Percentiles rank a stretch among this genome's conserved stretches.
phyloP scores from a whole-genome alignment of 2,113 vertebrate genomes.

The Eretmochelys imbricata region DNA sequence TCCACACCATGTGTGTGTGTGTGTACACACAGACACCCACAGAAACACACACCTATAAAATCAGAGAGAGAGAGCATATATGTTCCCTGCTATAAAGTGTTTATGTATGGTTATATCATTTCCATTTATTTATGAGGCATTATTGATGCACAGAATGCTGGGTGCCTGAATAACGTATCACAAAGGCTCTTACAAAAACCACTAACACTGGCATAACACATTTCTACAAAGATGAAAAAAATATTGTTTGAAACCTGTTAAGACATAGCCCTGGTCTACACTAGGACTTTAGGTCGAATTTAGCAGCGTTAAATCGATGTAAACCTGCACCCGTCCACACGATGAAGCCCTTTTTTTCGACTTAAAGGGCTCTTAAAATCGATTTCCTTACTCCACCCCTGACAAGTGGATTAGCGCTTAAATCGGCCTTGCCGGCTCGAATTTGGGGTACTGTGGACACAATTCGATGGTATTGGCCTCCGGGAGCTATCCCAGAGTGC shows the following conservation, averaged over 20 bases:
- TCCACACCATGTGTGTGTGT: neutral
- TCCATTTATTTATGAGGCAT: slow-evolving; percentile 62
- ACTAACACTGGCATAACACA: neutral
- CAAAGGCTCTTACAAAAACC: slow-evolving; percentile 42
- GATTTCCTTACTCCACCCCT: too few relatives aligned
- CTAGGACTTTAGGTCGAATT: too few relatives aligned
- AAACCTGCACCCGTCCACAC: too few relatives aligned
- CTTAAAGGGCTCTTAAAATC: too few relatives aligned
- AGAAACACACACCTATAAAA: neutral
- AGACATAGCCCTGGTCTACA: neutral
- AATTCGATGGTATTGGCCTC: too few relatives aligned
- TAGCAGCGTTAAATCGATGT: too few relatives aligned
- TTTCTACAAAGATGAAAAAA: slow-evolving; percentile 60
- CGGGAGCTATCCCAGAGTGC: too few relatives aligned
- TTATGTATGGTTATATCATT: slow-evolving; percentile 38
- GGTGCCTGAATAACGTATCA: slow-evolving; percentile 66
- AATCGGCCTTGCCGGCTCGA: too few relatives aligned
- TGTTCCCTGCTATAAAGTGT: slow-evolving; percentile 43
- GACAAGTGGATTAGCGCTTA: too few relatives aligned
- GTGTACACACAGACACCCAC: neutral
- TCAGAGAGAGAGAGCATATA: neutral
- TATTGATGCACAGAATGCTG: slow-evolving; percentile 60
- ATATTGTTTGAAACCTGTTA: slow-evolving; percentile 45
- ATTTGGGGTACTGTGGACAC: too few relatives aligned
- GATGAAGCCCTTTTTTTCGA: too few relatives aligned